Evolutionary conservation across 1,140 invertebrate species (phyloP).

Genomic region (Aphelenchoides avenae): DNA sequence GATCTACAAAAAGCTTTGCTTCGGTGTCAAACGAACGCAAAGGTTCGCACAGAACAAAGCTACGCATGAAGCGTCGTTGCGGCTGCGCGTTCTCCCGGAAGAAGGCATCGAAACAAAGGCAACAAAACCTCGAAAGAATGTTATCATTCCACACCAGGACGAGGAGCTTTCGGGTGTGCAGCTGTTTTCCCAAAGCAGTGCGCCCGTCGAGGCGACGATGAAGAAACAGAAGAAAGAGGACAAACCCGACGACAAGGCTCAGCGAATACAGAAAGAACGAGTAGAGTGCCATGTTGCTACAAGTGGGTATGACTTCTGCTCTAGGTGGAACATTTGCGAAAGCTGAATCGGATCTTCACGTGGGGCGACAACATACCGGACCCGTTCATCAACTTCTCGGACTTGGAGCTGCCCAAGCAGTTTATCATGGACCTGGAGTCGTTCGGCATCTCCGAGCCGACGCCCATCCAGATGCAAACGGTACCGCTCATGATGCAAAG

Average conservation of each 20-base stretch:
- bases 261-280: background rate
- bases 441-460: slow-evolving; percentile 75
- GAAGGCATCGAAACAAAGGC: background rate
- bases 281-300: slow-evolving; percentile 3
- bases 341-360: slow-evolving; percentile 48
- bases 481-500: slow-evolving; percentile 78
- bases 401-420: slow-evolving; percentile 63
- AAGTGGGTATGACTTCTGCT: slow-evolving; percentile 9
- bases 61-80: background rate
- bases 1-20: slow-evolving; percentile 5
- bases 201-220: background rate
- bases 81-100: slow-evolving; percentile 1
- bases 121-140: background rate
- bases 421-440: slow-evolving; percentile 72
- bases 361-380: slow-evolving; percentile 53
- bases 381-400: slow-evolving; percentile 47
- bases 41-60: background rate
- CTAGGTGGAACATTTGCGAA: slow-evolving; percentile 39
- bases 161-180: too few relatives aligned
- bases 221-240: background rate
- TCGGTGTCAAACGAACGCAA: background rate
- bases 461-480: slow-evolving; percentile 89
- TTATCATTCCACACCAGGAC: slow-evolving; percentile 3
- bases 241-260: background rate
- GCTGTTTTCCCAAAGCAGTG: background rate